Evolutionary conservation across 2,113 vertebrate species (phyloP).

Genomic region (Daubentonia madagascariensis): DNA sequence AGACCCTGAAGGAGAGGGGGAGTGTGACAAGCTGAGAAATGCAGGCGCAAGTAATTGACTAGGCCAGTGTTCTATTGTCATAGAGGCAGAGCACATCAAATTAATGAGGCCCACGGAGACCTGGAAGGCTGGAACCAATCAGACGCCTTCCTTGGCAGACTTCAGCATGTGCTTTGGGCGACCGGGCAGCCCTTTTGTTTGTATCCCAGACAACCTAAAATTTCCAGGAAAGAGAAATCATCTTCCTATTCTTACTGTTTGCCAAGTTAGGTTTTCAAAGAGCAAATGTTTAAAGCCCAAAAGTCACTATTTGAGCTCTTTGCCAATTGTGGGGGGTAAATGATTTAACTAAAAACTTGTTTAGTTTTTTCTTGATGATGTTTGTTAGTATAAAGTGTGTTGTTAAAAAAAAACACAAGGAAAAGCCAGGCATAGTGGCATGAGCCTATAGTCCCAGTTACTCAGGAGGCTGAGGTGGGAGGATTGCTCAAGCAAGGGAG

Average conservation of each 20-base stretch:
- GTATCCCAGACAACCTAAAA: background rate
- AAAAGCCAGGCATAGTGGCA: background rate
- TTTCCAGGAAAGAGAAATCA: constrained; percentile 27
- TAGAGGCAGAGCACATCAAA: constrained; percentile 67
- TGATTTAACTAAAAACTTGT: background rate
- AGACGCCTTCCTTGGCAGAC: background rate
- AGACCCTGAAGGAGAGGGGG: background rate
- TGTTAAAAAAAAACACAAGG: constrained; percentile 47
- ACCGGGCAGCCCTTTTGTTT: constrained; percentile 31
- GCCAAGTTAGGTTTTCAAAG: background rate
- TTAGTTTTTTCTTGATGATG: background rate
- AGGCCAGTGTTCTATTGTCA: constrained; percentile 46
- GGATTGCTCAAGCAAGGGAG: background rate
- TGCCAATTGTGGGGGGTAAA: background rate
- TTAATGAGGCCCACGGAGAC: constrained; percentile 70
- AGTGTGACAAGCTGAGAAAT: constrained; percentile 45
- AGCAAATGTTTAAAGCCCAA: background rate
- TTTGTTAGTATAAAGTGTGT: background rate
- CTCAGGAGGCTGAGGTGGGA: background rate
- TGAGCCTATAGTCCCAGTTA: background rate
- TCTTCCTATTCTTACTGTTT: background rate
- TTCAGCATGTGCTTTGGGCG: background rate
- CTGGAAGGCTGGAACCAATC: background rate
- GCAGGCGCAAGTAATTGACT: constrained; percentile 58
- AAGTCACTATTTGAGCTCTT: background rate